Evolutionary conservation across 2,888 invertebrate species (phyloP).

Genomic region (Thecophora atra): DNA sequence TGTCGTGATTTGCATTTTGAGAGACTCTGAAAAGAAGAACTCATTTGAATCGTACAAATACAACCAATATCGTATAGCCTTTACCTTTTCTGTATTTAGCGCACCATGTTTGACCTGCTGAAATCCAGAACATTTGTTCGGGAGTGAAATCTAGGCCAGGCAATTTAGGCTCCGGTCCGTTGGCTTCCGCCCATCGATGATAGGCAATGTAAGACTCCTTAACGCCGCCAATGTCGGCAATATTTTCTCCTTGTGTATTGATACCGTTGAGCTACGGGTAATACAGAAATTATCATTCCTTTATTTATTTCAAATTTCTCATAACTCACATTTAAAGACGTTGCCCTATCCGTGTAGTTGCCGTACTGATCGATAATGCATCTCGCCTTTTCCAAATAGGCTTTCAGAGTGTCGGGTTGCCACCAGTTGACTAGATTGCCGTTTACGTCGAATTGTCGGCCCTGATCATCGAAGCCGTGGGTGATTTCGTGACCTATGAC

Average conservation of each 20-base stretch:
- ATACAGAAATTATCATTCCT: slow-evolving; percentile 41
- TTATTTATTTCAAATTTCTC: slow-evolving; percentile 15
- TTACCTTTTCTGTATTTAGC: slow-evolving; percentile 30
- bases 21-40: slow-evolving; percentile 72
- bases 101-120: slow-evolving; percentile 46
- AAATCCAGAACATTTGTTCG: slow-evolving; percentile 74
- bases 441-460: slow-evolving; percentile 53
- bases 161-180: slow-evolving; percentile 73
- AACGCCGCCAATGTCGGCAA: slow-evolving; percentile 93
- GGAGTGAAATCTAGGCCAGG: slow-evolving; percentile 79
- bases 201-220: slow-evolving; percentile 91
- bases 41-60: no score
- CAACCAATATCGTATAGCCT: not conserved
- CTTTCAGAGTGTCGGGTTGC: slow-evolving; percentile 50
- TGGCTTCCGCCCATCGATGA: slow-evolving; percentile 75
- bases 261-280: slow-evolving; percentile 81
- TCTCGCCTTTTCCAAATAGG: slow-evolving; percentile 51
- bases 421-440: slow-evolving; percentile 58
- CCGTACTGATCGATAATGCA: slow-evolving; percentile 57
- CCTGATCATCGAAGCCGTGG: slow-evolving; percentile 58
- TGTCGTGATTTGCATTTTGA: slow-evolving; percentile 82
- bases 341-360: not conserved
- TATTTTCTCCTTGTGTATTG: slow-evolving; percentile 93
- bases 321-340: slow-evolving; percentile 16
- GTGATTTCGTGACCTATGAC: slow-evolving; percentile 58